These are phyloP conservation scores for Centrocercus urophasianus DNA, from an alignment of 2,113 vertebrate genomes.

Conservation along the genomic window DNA sequence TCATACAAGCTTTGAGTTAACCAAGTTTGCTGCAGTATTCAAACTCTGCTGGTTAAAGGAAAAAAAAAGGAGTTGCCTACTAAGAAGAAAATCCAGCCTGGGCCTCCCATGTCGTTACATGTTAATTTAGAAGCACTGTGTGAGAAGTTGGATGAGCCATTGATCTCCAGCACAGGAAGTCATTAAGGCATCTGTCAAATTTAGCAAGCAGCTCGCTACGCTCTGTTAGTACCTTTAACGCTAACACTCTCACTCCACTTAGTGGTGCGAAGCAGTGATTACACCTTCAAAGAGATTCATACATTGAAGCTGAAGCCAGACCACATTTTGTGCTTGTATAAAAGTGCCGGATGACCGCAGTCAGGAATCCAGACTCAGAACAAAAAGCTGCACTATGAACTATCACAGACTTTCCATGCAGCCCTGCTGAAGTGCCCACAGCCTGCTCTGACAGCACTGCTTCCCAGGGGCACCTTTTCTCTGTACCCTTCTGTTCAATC, in stretches of 20 bases:
- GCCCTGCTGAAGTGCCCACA: background rate
- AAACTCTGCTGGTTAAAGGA: background rate
- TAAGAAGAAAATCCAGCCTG: background rate
- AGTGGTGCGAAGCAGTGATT: background rate
- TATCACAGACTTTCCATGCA: background rate
- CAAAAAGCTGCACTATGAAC: background rate
- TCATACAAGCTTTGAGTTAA: slow-evolving; percentile 16
- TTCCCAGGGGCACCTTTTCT: background rate
- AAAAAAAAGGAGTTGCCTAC: background rate
- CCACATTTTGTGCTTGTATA: background rate
- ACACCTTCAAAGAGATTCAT: background rate
- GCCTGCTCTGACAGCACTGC: background rate
- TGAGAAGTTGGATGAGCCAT: background rate
- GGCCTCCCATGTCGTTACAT: background rate
- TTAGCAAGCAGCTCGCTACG: background rate
- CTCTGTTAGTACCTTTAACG: background rate
- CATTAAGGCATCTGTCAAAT: slow-evolving; percentile 73
- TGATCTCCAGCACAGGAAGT: slow-evolving; percentile 12
- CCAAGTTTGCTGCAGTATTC: background rate
- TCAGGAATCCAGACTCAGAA: background rate
- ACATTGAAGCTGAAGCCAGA: background rate
- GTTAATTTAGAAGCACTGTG: background rate
- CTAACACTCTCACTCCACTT: background rate
- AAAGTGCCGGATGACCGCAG: background rate
- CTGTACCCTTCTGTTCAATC: background rate